Evolutionary conservation across 1,140 invertebrate genomes (phyloP).

Genomic region (Heliothis virescens): DNA sequence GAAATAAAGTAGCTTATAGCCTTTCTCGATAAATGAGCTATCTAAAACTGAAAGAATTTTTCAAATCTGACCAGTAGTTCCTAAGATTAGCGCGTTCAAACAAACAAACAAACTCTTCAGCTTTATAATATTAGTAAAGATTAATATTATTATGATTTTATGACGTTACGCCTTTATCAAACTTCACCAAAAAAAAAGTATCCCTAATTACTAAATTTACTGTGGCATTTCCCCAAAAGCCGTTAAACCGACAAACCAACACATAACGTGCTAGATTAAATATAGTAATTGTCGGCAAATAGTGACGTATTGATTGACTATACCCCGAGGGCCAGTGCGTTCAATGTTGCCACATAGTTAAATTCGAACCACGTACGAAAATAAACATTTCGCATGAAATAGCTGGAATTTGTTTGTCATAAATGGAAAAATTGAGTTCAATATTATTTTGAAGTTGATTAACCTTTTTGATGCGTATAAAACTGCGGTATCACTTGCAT

Average conservation of each 20-base stretch:
- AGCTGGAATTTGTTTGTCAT: neutral
- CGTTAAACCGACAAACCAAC: constrained; percentile 28
- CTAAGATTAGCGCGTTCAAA: no score
- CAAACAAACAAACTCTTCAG: no score
- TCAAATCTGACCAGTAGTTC: no score
- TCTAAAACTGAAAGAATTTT: no score
- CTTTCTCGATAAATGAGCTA: no score
- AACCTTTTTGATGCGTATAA: no score
- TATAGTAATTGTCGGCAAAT: constrained; percentile 32
- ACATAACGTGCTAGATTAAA: constrained; percentile 27
- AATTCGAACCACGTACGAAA: neutral
- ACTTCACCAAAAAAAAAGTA: neutral
- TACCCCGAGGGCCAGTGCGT: neutral
- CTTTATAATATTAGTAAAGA: no score
- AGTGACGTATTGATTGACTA: constrained; percentile 13
- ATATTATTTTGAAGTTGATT: no score
- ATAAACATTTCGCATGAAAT: neutral
- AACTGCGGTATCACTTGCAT: no score
- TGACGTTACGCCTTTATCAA: neutral
- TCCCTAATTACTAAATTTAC: neutral
- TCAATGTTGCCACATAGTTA: constrained; percentile 16
- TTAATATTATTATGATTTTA: no score
- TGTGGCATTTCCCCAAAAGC: constrained; percentile 6
- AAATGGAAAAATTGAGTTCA: no score
- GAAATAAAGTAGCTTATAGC: no score